Base-by-base conservation (phyloP, 2,113 vertebrate genomes). In the Aplodontia rufa region DNA sequence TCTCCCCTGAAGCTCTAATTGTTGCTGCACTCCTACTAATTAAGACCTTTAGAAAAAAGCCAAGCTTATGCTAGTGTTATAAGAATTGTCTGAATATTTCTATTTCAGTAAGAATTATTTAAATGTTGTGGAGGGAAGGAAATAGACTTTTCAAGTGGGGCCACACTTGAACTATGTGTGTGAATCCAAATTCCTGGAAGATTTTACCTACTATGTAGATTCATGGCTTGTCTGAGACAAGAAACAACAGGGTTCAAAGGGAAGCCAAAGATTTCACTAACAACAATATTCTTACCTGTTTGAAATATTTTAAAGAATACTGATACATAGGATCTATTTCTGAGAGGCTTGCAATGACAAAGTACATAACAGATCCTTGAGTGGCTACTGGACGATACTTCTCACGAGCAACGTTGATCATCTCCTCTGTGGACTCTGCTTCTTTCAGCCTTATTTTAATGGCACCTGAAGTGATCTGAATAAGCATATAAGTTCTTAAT, bases 301-400 rank as follows among this genome's bases (percentile, higher is more conserved):
- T 99, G 97, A 99, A 99, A 96, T 99, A 99, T 93, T 99, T 99
- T 45, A 99, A 97, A 32, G 99, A 99, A 96, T 99, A 99, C 75
- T 99, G 99, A 96, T 99, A 99, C 98, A 99, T 99, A 2, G 98
- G 98, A 96, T 99, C 99, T 40, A 99, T 99, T 96, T 99, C 99
- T 3, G 99, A 99, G 35, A 99, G 98, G 94, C 98, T 98, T 78
- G 98, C 98, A 5, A 98, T 98, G 64, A 99, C 98, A 72, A 99
- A 99, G 96, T 99, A 98, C 91, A 98, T 98, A 58, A 99, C 97
- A 6, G 99, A 99, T 66, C 98, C 98, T 40, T 97, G 98, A 14
- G 98, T 98, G 71, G 99, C 98, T 32, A 99, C 98, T 1, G 98
- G 97, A 4, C 98, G 97, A 62, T 99, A 99, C 87, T 98, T 98